Evolutionary conservation across 2,888 invertebrate species (phyloP).

Genomic region (Diarsia rubi): DNA sequence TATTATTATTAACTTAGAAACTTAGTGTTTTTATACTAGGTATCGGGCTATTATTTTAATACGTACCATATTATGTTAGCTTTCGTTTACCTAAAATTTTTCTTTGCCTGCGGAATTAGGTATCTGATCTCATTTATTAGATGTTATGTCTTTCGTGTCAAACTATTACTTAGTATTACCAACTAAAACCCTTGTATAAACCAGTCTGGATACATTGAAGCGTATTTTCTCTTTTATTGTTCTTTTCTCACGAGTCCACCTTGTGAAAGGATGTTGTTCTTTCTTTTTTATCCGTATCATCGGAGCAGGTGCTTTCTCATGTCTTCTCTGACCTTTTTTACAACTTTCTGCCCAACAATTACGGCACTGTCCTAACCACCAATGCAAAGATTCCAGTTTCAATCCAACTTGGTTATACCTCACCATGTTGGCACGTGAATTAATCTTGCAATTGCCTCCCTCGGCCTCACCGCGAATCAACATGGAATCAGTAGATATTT

Average conservation of each 20-base stretch:
- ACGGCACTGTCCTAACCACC: slow-evolving; percentile 15
- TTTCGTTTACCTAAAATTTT: not conserved
- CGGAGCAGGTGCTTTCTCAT: slow-evolving; percentile 52
- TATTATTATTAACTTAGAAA: slow-evolving; percentile 29
- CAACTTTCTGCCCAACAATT: slow-evolving; percentile 30
- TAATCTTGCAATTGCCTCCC: slow-evolving; percentile 61
- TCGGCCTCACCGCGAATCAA: slow-evolving; percentile 56
- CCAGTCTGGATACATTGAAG: not conserved
- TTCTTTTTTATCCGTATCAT: slow-evolving; percentile 37
- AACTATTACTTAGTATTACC: no score
- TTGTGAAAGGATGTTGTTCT: slow-evolving; percentile 43
- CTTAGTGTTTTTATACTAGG: not conserved
- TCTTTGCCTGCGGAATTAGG: not conserved
- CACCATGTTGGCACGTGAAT: slow-evolving; percentile 47
- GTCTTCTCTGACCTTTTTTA: slow-evolving; percentile 37
- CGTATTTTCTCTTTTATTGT: slow-evolving; percentile 21
- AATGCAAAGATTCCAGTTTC: slow-evolving; percentile 37
- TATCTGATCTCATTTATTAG: not conserved
- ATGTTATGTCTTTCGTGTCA: not conserved
- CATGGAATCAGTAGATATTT: slow-evolving; percentile 62
- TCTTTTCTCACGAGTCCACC: slow-evolving; percentile 40
- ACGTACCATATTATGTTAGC: not conserved
- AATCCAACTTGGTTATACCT: slow-evolving; percentile 32
- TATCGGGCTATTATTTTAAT: slow-evolving; percentile 7
- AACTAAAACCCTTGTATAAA: slow-evolving; percentile 4